These are phyloP conservation scores for Carabus problematicus DNA, from an alignment of 2,888 invertebrate species.

Conservation along the genomic window DNA sequence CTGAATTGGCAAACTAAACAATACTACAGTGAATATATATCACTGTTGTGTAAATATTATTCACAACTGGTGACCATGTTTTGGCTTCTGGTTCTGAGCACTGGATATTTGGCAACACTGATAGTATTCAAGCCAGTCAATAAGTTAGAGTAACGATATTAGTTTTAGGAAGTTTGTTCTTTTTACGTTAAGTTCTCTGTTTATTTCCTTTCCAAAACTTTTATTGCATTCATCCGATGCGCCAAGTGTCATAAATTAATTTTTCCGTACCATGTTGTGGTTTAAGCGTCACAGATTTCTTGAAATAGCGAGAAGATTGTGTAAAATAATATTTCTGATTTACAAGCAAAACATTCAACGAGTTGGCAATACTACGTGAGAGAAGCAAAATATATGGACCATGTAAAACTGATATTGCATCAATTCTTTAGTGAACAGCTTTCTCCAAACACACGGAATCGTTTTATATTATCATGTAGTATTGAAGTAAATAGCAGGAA, in stretches of 20 bases:
- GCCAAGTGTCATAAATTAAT: constrained; percentile 28
- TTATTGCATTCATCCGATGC: constrained; percentile 31
- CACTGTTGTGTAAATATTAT: constrained; percentile 34
- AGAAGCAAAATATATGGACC: not conserved
- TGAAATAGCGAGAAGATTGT: constrained; percentile 17
- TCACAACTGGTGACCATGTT: constrained; percentile 29
- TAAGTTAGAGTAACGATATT: constrained; percentile 37
- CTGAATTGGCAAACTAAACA: constrained; percentile 25
- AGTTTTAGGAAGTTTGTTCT: constrained; percentile 32
- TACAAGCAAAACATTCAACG: not conserved
- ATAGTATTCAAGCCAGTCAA: constrained; percentile 37
- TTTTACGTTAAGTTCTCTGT: constrained; percentile 26
- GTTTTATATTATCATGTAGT: too few species aligned
- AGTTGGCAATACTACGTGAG: constrained; percentile 8
- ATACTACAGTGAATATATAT: constrained; percentile 27
- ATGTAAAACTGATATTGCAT: too few species aligned
- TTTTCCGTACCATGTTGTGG: constrained; percentile 21
- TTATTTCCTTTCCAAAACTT: constrained; percentile 37
- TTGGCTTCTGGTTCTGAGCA: constrained; percentile 28
- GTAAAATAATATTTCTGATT: constrained; percentile 7
- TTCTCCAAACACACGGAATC: too few species aligned
- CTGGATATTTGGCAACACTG: constrained; percentile 33
- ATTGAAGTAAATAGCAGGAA: too few species aligned
- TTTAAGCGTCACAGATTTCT: constrained; percentile 25
- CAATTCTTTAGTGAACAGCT: too few species aligned